Evolutionary conservation across 2,113 vertebrate species (phyloP).

Genomic region (Mormyrus lacerda): DNA sequence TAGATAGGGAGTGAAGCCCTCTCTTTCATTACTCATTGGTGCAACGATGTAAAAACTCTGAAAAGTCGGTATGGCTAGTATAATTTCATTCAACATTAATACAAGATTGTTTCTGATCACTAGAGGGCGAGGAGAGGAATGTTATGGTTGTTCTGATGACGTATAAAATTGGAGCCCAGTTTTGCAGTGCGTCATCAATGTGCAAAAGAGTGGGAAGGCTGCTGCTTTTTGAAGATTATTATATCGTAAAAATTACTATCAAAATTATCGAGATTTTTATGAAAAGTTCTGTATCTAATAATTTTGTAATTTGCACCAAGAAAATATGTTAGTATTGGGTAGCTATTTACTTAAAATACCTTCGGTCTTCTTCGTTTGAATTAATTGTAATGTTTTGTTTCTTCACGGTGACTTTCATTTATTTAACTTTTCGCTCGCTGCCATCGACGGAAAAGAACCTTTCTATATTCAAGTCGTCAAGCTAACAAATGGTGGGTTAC

Average conservation of each 20-base stretch:
- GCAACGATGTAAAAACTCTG: background rate
- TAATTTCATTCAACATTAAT: background rate
- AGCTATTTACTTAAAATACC: background rate
- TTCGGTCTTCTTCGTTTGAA: background rate
- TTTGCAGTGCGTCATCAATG: background rate
- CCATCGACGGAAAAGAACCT: background rate
- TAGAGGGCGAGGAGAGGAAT: background rate
- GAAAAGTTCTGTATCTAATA: background rate
- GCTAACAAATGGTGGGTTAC: background rate
- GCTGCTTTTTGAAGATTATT: background rate
- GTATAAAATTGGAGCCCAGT: background rate
- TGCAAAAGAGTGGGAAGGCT: background rate
- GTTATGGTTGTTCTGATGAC: background rate
- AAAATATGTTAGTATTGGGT: background rate
- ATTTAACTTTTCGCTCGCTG: background rate
- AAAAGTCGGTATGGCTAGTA: background rate
- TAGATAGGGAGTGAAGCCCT: background rate
- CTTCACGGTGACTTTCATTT: background rate
- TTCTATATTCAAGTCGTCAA: background rate
- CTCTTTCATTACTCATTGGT: background rate
- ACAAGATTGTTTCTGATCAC: background rate
- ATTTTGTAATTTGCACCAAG: background rate
- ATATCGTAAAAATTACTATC: background rate
- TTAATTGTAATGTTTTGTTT: background rate
- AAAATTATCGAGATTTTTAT: background rate